phyloP scores from a whole-genome alignment of 2,888 invertebrate genomes.

The Beris morrisii region DNA sequence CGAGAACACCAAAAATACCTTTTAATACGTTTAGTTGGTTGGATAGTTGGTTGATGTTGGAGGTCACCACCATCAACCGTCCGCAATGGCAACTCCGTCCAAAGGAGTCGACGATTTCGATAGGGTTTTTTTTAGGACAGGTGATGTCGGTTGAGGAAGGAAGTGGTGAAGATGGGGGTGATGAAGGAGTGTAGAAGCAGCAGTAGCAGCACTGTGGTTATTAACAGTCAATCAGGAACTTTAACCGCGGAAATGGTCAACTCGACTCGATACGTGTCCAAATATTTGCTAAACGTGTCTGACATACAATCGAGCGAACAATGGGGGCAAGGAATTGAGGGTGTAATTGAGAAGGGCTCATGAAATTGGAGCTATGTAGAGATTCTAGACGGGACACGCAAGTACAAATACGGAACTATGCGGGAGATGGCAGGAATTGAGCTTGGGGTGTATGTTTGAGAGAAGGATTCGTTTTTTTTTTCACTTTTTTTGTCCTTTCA shows the following conservation, averaged over 20 bases:
- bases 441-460: background rate
- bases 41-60: too few species aligned
- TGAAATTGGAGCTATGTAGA: constrained; percentile 14
- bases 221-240: constrained; percentile 46
- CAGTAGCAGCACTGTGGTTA: constrained; percentile 28
- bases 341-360: constrained; percentile 36
- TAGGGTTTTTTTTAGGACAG: too few species aligned
- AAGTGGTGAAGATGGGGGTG: too few species aligned
- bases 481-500: constrained; percentile 6
- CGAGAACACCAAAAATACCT: too few species aligned
- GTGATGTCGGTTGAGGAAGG: too few species aligned
- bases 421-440: background rate
- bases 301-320: constrained; percentile 43
- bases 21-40: too few species aligned
- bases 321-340: constrained; percentile 27
- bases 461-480: constrained; percentile 14
- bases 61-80: too few species aligned
- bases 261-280: constrained; percentile 48
- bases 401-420: constrained; percentile 3
- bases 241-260: constrained; percentile 38
- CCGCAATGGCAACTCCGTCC: too few species aligned
- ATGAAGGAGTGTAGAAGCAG: background rate
- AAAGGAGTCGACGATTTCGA: too few species aligned
- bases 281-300: constrained; percentile 56
- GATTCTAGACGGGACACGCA: constrained; percentile 12